These are phyloP conservation scores for Cnemophilus loriae DNA, from an alignment of 2,113 vertebrate species.

Conservation along the genomic window DNA sequence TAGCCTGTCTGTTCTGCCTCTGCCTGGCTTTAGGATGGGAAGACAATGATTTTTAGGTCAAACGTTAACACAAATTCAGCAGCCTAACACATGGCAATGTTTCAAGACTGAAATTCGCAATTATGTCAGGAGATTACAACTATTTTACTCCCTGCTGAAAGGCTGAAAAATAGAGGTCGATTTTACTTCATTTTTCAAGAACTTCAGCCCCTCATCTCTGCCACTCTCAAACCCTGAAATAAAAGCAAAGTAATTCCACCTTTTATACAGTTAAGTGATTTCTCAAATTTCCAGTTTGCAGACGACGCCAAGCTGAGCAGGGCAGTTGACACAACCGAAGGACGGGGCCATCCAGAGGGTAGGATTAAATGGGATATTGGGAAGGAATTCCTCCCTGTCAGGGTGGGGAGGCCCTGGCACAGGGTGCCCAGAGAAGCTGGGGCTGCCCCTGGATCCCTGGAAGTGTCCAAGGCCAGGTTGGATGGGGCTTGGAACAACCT, in stretches of 20 bases:
- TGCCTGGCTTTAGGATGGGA: neutral
- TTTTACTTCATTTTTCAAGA: neutral
- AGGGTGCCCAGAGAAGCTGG: neutral
- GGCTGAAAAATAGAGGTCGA: neutral
- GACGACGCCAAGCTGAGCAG: neutral
- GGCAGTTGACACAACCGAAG: neutral
- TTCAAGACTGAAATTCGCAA: neutral
- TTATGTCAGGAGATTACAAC: neutral
- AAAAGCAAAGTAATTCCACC: neutral
- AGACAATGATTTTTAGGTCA: neutral
- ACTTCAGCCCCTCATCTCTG: neutral
- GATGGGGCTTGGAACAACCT: rapidly evolving
- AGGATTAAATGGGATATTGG: neutral
- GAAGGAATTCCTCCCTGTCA: rapidly evolving
- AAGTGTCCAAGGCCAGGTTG: rapidly evolving
- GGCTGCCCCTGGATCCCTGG: neutral
- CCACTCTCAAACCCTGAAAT: neutral
- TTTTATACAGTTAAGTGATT: neutral
- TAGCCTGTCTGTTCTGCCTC: neutral
- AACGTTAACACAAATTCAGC: neutral
- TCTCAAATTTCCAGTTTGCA: neutral
- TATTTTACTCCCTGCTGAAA: neutral
- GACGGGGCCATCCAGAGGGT: neutral
- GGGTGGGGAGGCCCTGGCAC: neutral
- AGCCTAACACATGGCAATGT: neutral